These are phyloP conservation scores for Watsonalla binaria DNA, from an alignment of 2,888 invertebrate genomes.

Conservation along the genomic window DNA sequence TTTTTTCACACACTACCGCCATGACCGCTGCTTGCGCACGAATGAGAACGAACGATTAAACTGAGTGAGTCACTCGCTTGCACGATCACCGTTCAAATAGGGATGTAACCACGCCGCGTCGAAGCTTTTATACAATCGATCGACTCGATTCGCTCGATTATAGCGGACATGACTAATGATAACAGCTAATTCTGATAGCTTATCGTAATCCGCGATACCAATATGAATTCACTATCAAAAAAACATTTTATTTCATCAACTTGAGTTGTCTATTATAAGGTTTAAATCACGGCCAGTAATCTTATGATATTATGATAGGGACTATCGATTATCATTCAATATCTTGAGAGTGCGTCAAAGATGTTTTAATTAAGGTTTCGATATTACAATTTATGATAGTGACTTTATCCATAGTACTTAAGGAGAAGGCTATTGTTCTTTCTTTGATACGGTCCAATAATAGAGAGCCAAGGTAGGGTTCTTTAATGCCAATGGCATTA, in stretches of 20 bases:
- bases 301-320: neutral
- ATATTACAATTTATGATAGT: too few relatives aligned
- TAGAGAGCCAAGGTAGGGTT: too few relatives aligned
- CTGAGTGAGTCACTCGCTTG: neutral
- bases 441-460: too few relatives aligned
- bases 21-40: constrained; percentile 37
- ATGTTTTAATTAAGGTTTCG: too few relatives aligned
- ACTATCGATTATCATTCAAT: neutral
- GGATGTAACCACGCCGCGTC: constrained; percentile 21
- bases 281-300: neutral
- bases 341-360: neutral
- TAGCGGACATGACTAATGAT: constrained; percentile 21
- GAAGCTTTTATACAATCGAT: constrained; percentile 21
- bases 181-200: constrained; percentile 8
- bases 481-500: too few relatives aligned
- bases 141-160: constrained; percentile 6
- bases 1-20: constrained; percentile 41
- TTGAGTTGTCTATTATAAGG: neutral
- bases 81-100: constrained; percentile 21
- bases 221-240: neutral
- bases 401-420: too few relatives aligned
- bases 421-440: too few relatives aligned
- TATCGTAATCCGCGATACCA: neutral
- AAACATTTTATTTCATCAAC: neutral
- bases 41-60: neutral